Evolutionary conservation across 2,888 invertebrate genomes (phyloP), one percentile per base, ranked within the genome.

Genomic region (Graphium colonna): DNA sequence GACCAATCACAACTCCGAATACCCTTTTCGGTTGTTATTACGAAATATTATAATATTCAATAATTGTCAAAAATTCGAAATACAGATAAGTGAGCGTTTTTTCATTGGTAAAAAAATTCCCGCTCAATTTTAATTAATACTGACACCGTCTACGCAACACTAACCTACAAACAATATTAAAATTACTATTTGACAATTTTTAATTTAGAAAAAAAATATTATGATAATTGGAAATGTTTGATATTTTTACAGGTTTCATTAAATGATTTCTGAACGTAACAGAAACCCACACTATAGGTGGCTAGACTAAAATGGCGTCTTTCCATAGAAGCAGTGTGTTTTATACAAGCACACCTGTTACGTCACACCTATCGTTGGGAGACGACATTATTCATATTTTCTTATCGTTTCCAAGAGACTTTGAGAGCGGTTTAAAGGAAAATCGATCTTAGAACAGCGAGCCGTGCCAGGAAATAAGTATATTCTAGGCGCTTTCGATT

Each of bases 281-380:
- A 39, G 56, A 62, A 67, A 68, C 71, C 62, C 59, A 57, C 69
- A 61, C 62, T 49, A 61, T 58, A 68, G 73, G 67, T 59, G 71
- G 62, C 69, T 61, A 58, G 60, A 65, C 63, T 70, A 82, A 88
- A 88, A 88, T 88, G 88, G 85, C 84, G 78, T 55, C 77, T 60
- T 55, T 56, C 64, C 61, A 65, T 69, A 65, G 64, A 63, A 62
- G 73, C 68, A 64, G 75, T 71, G 76, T 75, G 79, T 82, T 87
- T 77, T 88, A 88, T 88, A 88, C 70, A 75, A 71, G 71, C 72
- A 65, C 70, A 76, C 79, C 78, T 82, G 82, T 84, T 87, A 79
- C 88, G 88, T 88, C 88, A 87, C 71, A 69, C 76, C 73, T 78
- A 77, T 75, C 67, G 73, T 68, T 75, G 72, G 78, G 73, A 77